Evolutionary conservation across 2,113 vertebrate species (phyloP).

Genomic region (Hemiprocne comata): DNA sequence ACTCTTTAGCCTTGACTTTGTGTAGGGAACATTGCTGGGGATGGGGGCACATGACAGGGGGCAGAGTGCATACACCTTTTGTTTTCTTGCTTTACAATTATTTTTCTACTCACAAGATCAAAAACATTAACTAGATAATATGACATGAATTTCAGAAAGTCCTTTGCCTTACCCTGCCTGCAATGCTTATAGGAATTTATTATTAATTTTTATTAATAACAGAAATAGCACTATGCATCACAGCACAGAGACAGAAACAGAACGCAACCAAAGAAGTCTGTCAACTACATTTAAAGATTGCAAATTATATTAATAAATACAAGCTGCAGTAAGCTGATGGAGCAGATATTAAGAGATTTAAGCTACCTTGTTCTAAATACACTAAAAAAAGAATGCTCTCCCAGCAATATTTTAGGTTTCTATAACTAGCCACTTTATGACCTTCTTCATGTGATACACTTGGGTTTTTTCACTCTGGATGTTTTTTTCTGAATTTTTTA

Average conservation of each 20-base stretch:
- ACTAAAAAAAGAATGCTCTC: neutral
- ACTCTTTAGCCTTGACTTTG: neutral
- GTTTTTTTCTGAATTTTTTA: neutral
- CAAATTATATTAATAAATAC: neutral
- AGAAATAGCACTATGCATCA: neutral
- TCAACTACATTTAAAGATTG: neutral
- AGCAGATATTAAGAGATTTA: neutral
- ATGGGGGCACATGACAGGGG: fast-evolving
- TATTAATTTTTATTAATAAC: neutral
- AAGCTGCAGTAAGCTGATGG: neutral
- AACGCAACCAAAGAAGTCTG: neutral
- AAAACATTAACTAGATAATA: neutral
- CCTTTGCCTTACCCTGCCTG: neutral
- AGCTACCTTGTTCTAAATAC: neutral
- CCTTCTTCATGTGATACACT: neutral
- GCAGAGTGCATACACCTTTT: neutral
- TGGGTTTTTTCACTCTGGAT: neutral
- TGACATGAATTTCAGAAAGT: neutral
- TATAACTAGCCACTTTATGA: neutral
- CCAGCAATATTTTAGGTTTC: neutral
- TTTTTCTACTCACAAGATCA: neutral
- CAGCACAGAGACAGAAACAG: neutral
- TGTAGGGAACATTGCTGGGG: neutral
- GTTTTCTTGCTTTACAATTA: neutral
- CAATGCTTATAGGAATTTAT: neutral